Evolutionary conservation across 1,140 invertebrate genomes (phyloP), one percentile per base, ranked within the genome.

Genomic region (Rhagoletis zephyria): DNA sequence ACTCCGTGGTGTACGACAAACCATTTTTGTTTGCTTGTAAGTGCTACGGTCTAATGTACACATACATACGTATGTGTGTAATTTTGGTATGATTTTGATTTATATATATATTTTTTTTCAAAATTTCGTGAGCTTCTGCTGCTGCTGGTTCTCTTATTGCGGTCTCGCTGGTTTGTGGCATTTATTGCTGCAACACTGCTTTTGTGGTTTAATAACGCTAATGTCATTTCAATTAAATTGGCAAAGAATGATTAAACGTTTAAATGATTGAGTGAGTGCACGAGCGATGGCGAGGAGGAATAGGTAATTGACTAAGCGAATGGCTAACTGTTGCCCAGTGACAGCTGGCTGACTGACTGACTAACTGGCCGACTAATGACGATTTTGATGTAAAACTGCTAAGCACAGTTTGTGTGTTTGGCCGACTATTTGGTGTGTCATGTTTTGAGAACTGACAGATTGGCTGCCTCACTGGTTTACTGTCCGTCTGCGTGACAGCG

Each of bases 221-320:
- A 81, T 81, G 74, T 81, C 74, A 81, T 81, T 81, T 81, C 74
- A 81, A 81, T 81, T 81, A 81, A 56, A 81, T 81, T 81, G 74
- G 56, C 74, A 81, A 81, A 81, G 74, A 59, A 81, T 81, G 74
- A 81, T 59, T 81, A 81, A 81, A 81, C 56, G 67, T 45, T 81
- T 81, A 51, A 63, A 4, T 63, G 61, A 63, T 12, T 63, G 61
- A 9, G 4, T 7, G 61, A 60, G 59, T 60, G 59, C 0, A 6
- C 12, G 59, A 60, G 59, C 12, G 59, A 60, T 12, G 6, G 12
- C 1, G 61, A 10, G 51, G 51, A 0, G 10, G 10, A 56, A 56
- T 63, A 14, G 4, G 4, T 63, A n/a, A 63, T 12, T 63, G 61
- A 70, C 65, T 70, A 40, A 40, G 45, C 9, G 70, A 77, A 16